A percentile compares a stretch with the other conserved stretches of the same genome.
These are phyloP conservation scores for Cydia strobilella DNA, from an alignment of 1,140 invertebrate species.

Conservation along the genomic window DNA sequence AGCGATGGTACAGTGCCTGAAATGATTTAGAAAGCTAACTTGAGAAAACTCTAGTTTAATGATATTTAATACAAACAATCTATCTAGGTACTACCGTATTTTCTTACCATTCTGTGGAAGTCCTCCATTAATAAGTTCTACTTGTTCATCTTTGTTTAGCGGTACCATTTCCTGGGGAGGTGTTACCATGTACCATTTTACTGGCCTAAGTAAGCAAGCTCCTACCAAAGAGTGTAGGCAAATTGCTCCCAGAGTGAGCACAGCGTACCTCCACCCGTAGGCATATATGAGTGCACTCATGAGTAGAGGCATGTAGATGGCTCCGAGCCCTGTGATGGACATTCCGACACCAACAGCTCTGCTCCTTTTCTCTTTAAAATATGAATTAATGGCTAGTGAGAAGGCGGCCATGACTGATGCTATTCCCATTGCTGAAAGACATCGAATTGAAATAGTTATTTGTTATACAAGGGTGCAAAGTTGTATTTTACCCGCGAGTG, in stretches of 20 bases:
- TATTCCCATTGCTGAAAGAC: slow-evolving; percentile 72
- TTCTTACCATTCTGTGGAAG: slow-evolving; percentile 52
- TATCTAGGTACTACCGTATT: slow-evolving; percentile 36
- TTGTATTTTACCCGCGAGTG: no score
- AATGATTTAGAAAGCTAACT: slow-evolving; percentile 43
- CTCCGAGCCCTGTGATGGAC: slow-evolving; percentile 79
- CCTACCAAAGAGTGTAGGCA: slow-evolving; percentile 80
- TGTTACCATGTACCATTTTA: slow-evolving; percentile 80
- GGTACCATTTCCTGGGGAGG: slow-evolving; percentile 61
- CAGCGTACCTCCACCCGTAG: slow-evolving; percentile 79
- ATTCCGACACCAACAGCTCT: slow-evolving; percentile 79
- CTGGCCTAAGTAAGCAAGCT: slow-evolving; percentile 81
- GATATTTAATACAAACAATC: no score
- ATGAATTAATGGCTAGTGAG: slow-evolving; percentile 80
- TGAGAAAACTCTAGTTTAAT: no score
- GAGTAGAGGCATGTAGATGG: slow-evolving; percentile 76
- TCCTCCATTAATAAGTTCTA: slow-evolving; percentile 58
- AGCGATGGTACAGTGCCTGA: slow-evolving; percentile 46
- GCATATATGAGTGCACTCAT: slow-evolving; percentile 74
- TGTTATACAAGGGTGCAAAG: no score
- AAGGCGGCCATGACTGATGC: slow-evolving; percentile 75
- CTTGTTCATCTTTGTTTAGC: slow-evolving; percentile 52
- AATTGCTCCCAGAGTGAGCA: slow-evolving; percentile 80
- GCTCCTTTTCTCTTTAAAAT: slow-evolving; percentile 78
- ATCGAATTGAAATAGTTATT: no score